Conservation (phyloP, 2,113 vertebrate genomes). For the pig (Sus scrofa) region DNA sequence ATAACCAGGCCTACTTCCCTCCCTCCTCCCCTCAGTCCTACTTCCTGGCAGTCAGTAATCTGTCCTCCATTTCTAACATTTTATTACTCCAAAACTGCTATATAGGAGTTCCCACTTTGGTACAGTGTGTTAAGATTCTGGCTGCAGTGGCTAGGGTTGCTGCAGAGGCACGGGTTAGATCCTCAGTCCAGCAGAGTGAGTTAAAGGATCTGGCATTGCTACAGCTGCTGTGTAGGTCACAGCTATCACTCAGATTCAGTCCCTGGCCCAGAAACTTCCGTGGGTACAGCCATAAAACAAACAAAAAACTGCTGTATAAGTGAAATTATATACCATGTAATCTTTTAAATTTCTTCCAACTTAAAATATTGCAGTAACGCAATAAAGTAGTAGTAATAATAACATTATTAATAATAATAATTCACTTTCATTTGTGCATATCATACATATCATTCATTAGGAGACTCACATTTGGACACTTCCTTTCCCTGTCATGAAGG, state of each 20-base stretch:
- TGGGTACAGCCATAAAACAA: no score
- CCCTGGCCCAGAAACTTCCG: no score
- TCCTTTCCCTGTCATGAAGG: neutral
- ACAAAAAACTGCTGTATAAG: neutral
- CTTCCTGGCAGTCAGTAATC: no score
- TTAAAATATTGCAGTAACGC: neutral
- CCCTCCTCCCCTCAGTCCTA: no score
- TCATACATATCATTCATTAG: neutral
- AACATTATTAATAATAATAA: neutral
- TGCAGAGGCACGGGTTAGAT: no score
- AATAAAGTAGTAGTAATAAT: neutral
- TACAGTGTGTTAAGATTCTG: no score
- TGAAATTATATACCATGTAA: neutral
- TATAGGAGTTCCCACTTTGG: neutral
- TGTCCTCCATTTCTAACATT: neutral
- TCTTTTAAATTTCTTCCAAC: neutral
- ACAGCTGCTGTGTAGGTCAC: no score
- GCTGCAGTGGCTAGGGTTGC: no score
- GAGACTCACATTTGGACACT: neutral
- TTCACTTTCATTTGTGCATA: neutral
- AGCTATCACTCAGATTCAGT: no score
- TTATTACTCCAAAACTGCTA: neutral
- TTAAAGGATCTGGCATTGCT: no score
- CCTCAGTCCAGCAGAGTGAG: no score
- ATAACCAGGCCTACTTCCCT: no score